Percentiles rank a stretch among this genome's conserved stretches.
phyloP scores from a whole-genome alignment of 2,797 vertebrate genomes.

The Mormyrops attenuatus region DNA sequence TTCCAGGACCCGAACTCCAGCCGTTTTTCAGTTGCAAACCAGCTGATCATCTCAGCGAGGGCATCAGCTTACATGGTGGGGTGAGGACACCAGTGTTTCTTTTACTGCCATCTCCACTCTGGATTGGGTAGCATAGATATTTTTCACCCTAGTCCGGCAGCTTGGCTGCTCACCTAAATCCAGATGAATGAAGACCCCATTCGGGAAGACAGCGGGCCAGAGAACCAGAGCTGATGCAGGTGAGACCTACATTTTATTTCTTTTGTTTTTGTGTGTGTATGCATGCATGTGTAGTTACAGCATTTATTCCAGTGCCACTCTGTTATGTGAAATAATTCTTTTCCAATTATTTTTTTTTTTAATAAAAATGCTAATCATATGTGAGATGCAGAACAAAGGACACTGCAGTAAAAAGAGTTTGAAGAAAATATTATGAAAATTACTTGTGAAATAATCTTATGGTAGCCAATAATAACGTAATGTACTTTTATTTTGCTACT shows the following conservation, averaged over 20 bases:
- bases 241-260: conserved; percentile 39
- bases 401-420: background rate
- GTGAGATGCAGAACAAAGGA: background rate
- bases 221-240: conserved; percentile 83
- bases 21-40: conserved; percentile 2
- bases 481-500: background rate
- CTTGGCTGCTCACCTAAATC: conserved; percentile 81
- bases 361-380: background rate
- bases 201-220: conserved; percentile 78
- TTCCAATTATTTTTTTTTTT: background rate
- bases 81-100: conserved; percentile 38
- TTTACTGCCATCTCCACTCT: conserved; percentile 38
- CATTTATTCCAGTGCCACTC: background rate
- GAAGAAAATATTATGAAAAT: background rate
- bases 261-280: background rate
- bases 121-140: conserved; percentile 55
- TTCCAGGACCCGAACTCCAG: background rate
- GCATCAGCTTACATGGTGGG: conserved; percentile 48
- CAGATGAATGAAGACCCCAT: conserved; percentile 99
- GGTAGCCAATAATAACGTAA: background rate
- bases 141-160: conserved; percentile 81
- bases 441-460: background rate
- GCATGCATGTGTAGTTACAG: background rate
- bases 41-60: background rate
- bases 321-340: background rate